phyloP scores from a whole-genome alignment of 2,797 vertebrate species.

The Silurus lanzhouensis region DNA sequence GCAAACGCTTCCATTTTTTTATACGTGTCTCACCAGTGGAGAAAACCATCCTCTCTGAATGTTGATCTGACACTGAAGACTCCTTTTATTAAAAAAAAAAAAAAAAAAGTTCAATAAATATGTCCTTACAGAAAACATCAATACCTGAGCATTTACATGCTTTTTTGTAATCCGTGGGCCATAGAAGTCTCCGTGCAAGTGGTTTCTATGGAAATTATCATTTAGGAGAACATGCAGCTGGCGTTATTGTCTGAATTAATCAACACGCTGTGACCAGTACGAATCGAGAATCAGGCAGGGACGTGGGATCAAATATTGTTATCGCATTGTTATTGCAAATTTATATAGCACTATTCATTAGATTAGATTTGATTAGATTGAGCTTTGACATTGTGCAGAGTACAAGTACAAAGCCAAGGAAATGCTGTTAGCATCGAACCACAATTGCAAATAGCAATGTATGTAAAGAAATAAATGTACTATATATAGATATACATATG shows the following conservation, averaged over 20 bases:
- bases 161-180: neutral
- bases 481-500: too few relatives aligned
- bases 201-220: neutral
- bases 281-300: neutral
- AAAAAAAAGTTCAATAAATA: neutral
- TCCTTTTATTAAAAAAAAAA: too few relatives aligned
- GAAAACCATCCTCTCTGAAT: neutral
- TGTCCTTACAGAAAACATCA: neutral
- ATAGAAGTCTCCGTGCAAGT: neutral
- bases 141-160: neutral
- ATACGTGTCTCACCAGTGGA: neutral
- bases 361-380: too few relatives aligned
- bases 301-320: neutral
- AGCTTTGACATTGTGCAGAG: too few relatives aligned
- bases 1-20: neutral
- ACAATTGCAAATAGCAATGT: too few relatives aligned
- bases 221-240: neutral
- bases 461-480: too few relatives aligned
- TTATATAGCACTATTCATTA: neutral
- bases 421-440: too few relatives aligned
- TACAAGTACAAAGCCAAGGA: too few relatives aligned
- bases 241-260: neutral
- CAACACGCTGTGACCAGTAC: neutral
- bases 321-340: neutral
- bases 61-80: neutral